Evolutionary conservation across 2,888 invertebrate genomes (phyloP), one percentile per base, ranked within the genome.

Genomic region (Leptinotarsa peninsularis): DNA sequence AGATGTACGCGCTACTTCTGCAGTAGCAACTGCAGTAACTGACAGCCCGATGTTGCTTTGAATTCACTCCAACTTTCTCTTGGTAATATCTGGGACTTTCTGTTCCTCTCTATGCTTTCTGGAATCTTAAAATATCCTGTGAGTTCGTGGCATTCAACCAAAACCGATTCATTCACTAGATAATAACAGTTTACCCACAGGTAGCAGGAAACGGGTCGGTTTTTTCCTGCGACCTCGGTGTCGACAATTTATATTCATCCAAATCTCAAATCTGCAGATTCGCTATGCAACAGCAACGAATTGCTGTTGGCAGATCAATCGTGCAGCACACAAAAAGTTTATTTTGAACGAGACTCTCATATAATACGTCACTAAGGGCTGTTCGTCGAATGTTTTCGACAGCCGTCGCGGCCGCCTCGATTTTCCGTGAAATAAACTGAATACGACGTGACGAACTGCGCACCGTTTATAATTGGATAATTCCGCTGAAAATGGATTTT

Each of bases 261-360:
- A 80, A 83, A 79, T 84, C 82, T 78, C 85, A 84, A 18, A 80
- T 83, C 85, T 82, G 85, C 72, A 76, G 83, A 82, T 85, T 82
- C 85, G 83, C 84, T 84, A 84, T 83, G 83, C 21, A 21, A 21
- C 21, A 21, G 82, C 79, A 80, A 82, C 80, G 85, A 86, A 86
- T 86, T 87, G 87, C 84, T 85, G 82, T 81, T 86, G 87, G 85
- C 87, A 86, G 86, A 85, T 86, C 87, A 86, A 86, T 87, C 83
- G 82, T 80, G 82, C 79, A 23, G 58, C 63, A 63, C 63, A 63
- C 63, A 63, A 63, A 63, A 63, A 63, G 63, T 63, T 63, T 43
- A 63, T 63, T 63, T 63, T 43, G 43, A 33, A n/a, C 63, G 33
- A 43, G 33, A 63, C 43, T 63, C 63, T 33, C 17, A 63, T 27